phyloP scores from a whole-genome alignment of 2,113 vertebrate species.

The Hippocampus comes region DNA sequence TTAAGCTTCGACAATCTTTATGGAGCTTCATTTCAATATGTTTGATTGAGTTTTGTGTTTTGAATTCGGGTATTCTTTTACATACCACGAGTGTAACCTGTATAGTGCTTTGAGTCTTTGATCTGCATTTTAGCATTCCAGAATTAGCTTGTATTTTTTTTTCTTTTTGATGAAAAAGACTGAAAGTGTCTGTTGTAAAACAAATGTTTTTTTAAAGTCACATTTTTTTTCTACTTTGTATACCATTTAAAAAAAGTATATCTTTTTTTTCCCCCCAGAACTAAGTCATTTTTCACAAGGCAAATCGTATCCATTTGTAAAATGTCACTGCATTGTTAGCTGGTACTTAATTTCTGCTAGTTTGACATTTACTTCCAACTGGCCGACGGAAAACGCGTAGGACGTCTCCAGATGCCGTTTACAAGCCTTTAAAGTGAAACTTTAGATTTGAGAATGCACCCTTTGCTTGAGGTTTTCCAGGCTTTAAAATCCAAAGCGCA shows the following conservation, averaged over 20 bases:
- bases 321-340: not conserved
- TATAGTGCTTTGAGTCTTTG: not conserved
- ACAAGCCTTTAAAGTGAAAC: conserved; percentile 16
- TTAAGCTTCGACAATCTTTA: too few relatives aligned
- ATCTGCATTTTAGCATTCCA: not conserved
- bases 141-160: not conserved
- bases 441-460: not conserved
- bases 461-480: conserved; percentile 47
- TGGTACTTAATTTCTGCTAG: not conserved
- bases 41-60: too few relatives aligned
- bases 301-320: not conserved
- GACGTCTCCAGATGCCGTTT: not conserved
- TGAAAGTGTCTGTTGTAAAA: too few relatives aligned
- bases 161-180: too few relatives aligned
- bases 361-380: conserved; percentile 13
- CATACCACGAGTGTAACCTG: not conserved
- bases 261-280: too few relatives aligned
- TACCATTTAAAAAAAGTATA: too few relatives aligned
- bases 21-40: too few relatives aligned
- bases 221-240: too few relatives aligned
- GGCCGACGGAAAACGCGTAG: not conserved
- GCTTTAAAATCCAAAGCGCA: conserved; percentile 78
- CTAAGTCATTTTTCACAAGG: not conserved
- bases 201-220: too few relatives aligned
- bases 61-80: too few relatives aligned